These are phyloP conservation scores for Pachydiplax longipennis DNA, from an alignment of 2,888 invertebrate species.

Conservation along the genomic window DNA sequence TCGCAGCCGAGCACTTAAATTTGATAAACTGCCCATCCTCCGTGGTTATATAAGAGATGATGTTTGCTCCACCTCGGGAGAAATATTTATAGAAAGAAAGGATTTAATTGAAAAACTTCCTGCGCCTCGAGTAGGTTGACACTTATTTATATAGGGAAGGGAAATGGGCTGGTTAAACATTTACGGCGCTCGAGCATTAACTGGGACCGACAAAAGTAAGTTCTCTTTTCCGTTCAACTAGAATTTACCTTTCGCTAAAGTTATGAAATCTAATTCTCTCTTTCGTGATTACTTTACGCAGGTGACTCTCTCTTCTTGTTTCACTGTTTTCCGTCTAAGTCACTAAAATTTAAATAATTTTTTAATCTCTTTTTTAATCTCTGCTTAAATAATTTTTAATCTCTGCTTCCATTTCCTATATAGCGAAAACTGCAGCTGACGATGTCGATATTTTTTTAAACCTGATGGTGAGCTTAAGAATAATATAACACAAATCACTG, in stretches of 20 bases:
- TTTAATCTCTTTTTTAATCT: too few species aligned
- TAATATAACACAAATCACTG: too few species aligned
- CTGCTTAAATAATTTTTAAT: too few species aligned
- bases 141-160: background rate
- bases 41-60: slow-evolving; percentile 8
- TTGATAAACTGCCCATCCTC: background rate
- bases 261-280: background rate
- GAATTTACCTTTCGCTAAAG: background rate
- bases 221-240: background rate
- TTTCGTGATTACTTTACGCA: background rate
- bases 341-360: too few species aligned
- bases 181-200: background rate
- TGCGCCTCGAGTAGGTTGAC: background rate
- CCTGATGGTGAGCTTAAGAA: too few species aligned
- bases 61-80: background rate
- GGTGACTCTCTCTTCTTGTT: too few species aligned
- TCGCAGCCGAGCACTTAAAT: background rate
- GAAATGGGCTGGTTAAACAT: background rate
- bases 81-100: slow-evolving; percentile 2
- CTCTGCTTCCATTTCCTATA: too few species aligned
- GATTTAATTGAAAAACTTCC: slow-evolving; percentile 38
- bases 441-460: too few species aligned
- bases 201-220: background rate
- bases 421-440: too few species aligned
- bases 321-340: too few species aligned